Evolutionary conservation across 2,113 vertebrate genomes (phyloP).

Genomic region (Xiphophorus hellerii): DNA sequence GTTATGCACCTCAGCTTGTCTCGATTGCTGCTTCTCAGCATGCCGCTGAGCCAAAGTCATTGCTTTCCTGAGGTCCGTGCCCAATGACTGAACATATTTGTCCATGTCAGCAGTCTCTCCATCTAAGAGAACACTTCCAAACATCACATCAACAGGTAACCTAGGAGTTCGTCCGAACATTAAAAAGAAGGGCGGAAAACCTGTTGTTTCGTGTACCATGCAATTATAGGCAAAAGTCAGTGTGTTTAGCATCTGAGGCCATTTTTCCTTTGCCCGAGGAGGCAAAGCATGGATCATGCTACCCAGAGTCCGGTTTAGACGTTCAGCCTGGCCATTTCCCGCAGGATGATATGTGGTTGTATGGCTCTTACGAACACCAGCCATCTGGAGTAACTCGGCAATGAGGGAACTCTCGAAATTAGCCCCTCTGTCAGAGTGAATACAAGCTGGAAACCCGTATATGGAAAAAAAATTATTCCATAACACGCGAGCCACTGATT

Average conservation of each 20-base stretch:
- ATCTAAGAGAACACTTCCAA: background rate
- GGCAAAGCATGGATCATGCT: background rate
- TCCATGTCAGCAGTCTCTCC: background rate
- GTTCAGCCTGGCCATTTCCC: background rate
- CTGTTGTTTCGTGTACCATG: background rate
- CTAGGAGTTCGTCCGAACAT: background rate
- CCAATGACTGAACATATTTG: background rate
- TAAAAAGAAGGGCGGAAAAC: background rate
- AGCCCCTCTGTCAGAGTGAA: background rate
- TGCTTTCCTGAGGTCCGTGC: background rate
- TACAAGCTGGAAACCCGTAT: background rate
- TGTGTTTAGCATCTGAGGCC: background rate
- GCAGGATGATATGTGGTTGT: background rate
- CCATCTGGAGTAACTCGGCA: background rate
- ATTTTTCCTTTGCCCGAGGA: background rate
- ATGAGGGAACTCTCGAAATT: background rate
- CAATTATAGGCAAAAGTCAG: constrained; percentile 1
- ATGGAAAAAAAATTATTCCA: background rate
- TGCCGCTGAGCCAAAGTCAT: background rate
- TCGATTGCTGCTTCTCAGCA: background rate
- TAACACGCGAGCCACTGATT: background rate
- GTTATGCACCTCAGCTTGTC: background rate
- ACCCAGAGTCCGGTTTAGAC: background rate
- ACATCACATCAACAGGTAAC: constrained; percentile 1
- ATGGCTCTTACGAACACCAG: background rate